These are phyloP conservation scores for Carduelis carduelis DNA, from an alignment of 2,797 vertebrate genomes.

Conservation along the genomic window DNA sequence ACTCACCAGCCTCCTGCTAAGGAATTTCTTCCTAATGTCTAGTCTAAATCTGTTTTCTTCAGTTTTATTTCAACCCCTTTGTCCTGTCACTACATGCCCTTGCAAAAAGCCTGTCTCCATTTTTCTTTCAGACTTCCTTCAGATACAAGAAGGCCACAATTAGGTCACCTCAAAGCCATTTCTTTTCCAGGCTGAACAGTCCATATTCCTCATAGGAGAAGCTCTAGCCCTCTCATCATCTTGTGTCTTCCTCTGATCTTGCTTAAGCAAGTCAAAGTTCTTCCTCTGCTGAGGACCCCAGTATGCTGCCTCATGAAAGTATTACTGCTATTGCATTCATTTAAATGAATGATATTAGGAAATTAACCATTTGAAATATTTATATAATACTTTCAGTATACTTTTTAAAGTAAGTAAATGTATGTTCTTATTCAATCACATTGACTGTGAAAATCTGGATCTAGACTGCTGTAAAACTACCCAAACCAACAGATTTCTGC, in stretches of 20 bases:
- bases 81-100: fast-evolving
- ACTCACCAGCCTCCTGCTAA: not conserved
- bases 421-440: not conserved
- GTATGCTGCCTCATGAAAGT: not conserved
- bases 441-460: not conserved
- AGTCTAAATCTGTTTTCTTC: not conserved
- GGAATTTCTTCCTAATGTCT: not conserved
- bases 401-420: not conserved
- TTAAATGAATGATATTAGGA: not conserved
- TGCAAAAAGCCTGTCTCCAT: not conserved
- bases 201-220: not conserved
- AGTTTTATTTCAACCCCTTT: not conserved
- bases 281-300: not conserved
- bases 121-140: not conserved
- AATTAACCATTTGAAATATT: not conserved
- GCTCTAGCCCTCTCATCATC: not conserved
- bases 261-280: not conserved
- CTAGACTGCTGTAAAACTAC: not conserved
- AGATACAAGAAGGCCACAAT: not conserved
- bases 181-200: not conserved
- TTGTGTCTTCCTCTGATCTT: not conserved
- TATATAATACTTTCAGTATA: not conserved
- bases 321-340: not conserved
- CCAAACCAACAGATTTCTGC: not conserved
- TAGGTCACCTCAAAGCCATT: not conserved